These are phyloP conservation scores for Sepioteuthis lessoniana DNA, from an alignment of 2,888 invertebrate species.

Conservation along the genomic window DNA sequence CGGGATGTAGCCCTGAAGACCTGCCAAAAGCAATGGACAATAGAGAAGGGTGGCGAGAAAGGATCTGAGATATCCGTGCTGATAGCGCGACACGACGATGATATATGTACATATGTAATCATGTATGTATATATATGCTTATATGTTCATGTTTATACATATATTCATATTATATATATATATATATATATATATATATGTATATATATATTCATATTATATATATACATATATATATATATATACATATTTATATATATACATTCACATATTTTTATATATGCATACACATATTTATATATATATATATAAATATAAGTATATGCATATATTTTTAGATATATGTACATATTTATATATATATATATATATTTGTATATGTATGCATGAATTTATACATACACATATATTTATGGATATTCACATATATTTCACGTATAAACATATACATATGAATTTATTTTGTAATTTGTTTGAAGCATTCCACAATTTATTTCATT, in stretches of 20 bases:
- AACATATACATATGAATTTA: not conserved
- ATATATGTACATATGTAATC: no score
- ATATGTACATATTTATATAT: not conserved
- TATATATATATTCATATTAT: not conserved
- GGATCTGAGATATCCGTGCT: no score
- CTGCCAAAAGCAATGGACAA: no score
- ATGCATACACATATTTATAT: not conserved
- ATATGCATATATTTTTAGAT: not conserved
- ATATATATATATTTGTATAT: not conserved
- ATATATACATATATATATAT: constrained; percentile 34
- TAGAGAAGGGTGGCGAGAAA: no score
- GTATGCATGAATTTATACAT: constrained; percentile 12
- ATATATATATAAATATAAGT: not conserved
- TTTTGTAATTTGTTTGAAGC: no score
- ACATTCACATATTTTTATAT: not conserved
- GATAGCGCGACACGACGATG: no score
- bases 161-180: no score
- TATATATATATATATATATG: no score
- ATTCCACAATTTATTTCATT: no score
- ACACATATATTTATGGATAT: constrained; percentile 25
- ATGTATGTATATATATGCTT: no score
- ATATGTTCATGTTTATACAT: no score
- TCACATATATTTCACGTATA: constrained; percentile 43
- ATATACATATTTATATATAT: not conserved
- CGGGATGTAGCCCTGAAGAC: no score